Evolutionary conservation across 1,140 invertebrate genomes (phyloP).

Genomic region (Sycophaga agraensis): DNA sequence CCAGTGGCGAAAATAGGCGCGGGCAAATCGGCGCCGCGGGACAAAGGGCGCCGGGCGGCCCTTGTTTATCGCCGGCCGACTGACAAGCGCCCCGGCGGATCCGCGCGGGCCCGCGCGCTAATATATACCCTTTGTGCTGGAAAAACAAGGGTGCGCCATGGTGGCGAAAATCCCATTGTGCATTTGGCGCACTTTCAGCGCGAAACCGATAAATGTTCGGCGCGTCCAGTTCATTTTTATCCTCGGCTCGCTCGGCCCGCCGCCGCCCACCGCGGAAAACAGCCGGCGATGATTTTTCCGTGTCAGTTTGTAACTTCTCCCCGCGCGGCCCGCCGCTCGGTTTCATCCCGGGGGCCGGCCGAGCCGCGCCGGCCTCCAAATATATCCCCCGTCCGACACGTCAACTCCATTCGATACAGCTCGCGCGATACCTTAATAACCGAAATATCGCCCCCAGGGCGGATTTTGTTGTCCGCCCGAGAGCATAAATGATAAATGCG

Average conservation of each 20-base stretch:
- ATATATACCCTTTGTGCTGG: no score
- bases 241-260: neutral
- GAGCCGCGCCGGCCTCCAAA: no score
- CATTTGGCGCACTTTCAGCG: neutral
- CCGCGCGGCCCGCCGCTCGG: no score
- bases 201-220: neutral
- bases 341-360: no score
- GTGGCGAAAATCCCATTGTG: neutral
- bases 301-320: neutral
- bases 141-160: no score
- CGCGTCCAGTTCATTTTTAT: conserved; percentile 3
- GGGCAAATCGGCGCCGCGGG: no score
- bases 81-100: no score
- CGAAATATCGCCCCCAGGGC: conserved; percentile 50
- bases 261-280: no score
- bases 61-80: no score
- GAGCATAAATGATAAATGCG: conserved; percentile 47
- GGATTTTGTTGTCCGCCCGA: conserved; percentile 46
- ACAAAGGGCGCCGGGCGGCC: no score
- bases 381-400: conserved; percentile 20
- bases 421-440: conserved; percentile 42
- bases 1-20: no score
- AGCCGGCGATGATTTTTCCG: neutral
- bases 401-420: conserved; percentile 27
- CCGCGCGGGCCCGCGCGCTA: no score